These are phyloP conservation scores for Aphodius granarius DNA, from an alignment of 2,888 invertebrate species.

Conservation along the genomic window DNA sequence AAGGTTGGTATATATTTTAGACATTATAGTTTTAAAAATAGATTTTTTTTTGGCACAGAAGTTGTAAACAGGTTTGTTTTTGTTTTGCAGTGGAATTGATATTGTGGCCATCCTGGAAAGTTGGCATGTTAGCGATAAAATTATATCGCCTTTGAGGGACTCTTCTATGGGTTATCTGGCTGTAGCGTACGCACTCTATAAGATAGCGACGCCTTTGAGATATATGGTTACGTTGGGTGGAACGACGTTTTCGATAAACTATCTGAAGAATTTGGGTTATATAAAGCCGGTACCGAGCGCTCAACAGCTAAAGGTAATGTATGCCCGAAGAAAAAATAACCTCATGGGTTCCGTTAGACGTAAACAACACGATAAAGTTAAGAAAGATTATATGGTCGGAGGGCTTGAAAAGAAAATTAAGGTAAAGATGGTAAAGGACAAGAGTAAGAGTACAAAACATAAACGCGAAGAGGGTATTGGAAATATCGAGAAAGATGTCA, in stretches of 20 bases:
- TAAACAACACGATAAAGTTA: slow-evolving; percentile 46
- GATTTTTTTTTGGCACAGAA: slow-evolving; percentile 13
- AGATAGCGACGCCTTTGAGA: slow-evolving; percentile 86
- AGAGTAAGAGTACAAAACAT: background rate
- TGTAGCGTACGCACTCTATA: slow-evolving; percentile 89
- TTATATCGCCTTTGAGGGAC: slow-evolving; percentile 74
- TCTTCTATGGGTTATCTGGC: slow-evolving; percentile 89
- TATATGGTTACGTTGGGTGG: slow-evolving; percentile 93
- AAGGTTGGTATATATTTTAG: slow-evolving; percentile 62
- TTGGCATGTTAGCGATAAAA: slow-evolving; percentile 75
- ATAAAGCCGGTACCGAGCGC: slow-evolving; percentile 79
- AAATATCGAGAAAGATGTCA: background rate
- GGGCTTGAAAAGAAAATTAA: slow-evolving; percentile 50
- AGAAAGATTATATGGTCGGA: slow-evolving; percentile 55
- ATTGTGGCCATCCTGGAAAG: slow-evolving; percentile 76
- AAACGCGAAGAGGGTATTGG: background rate
- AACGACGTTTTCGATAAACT: slow-evolving; percentile 83
- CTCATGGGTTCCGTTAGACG: slow-evolving; percentile 64
- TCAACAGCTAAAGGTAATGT: slow-evolving; percentile 65
- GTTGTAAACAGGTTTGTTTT: slow-evolving; percentile 15
- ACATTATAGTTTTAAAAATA: background rate
- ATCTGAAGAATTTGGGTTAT: slow-evolving; percentile 76
- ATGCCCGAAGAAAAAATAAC: slow-evolving; percentile 63
- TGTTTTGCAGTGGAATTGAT: slow-evolving; percentile 84
- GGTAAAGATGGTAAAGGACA: slow-evolving; percentile 37